Conservation (phyloP, 1,140 invertebrate genomes). For the Trichonephila clavipes region DNA sequence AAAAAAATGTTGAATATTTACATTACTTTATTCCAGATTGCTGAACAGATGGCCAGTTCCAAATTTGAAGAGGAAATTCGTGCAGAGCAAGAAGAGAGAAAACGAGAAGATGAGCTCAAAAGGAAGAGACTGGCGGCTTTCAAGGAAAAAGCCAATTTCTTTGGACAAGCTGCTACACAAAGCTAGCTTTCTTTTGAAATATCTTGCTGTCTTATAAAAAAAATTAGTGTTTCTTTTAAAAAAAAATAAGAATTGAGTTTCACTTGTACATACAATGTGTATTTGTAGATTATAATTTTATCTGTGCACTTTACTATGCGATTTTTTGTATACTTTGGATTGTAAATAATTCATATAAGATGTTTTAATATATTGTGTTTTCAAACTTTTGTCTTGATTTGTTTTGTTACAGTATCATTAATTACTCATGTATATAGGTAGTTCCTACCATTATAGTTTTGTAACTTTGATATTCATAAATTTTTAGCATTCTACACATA, state of each 20-base stretch:
- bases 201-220: background rate
- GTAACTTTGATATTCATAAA: no score
- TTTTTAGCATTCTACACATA: no score
- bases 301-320: background rate
- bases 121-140: slow-evolving; percentile 88
- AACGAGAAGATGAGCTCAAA: slow-evolving; percentile 89
- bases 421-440: no score
- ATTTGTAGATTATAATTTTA: slow-evolving; percentile 50
- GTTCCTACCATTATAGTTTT: no score
- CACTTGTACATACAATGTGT: slow-evolving; percentile 39
- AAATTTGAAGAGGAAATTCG: slow-evolving; percentile 94
- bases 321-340: slow-evolving; percentile 2
- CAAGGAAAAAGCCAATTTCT: slow-evolving; percentile 90
- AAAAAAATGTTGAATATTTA: no score
- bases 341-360: slow-evolving; percentile 53
- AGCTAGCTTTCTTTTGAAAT: background rate
- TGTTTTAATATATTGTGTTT: slow-evolving; percentile 64
- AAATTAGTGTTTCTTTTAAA: background rate
- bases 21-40: slow-evolving; percentile 84
- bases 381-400: background rate
- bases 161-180: slow-evolving; percentile 81
- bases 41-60: slow-evolving; percentile 88
- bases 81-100: slow-evolving; percentile 91
- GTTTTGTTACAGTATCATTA: no score
- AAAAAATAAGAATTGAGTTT: background rate